These are phyloP conservation scores for Horisme vitalbata DNA, from an alignment of 2,888 invertebrate genomes.

Conservation along the genomic window DNA sequence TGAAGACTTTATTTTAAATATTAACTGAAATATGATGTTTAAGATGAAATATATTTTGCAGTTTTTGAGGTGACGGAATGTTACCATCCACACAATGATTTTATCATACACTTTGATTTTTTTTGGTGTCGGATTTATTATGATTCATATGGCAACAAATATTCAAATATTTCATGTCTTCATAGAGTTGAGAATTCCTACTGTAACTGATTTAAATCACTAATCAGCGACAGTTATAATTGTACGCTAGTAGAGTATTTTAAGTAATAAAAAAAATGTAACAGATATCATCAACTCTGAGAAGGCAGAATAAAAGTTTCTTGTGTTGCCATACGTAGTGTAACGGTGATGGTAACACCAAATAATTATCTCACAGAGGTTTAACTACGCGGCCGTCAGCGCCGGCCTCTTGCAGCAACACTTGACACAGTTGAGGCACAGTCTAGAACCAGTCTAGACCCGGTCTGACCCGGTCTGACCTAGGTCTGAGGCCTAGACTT, in stretches of 20 bases:
- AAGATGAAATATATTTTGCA: conserved; percentile 18
- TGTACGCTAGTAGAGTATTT: background rate
- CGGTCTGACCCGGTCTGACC: conserved; percentile 32
- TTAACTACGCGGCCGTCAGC: conserved; percentile 81
- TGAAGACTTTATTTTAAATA: background rate
- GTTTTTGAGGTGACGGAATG: conserved; percentile 40
- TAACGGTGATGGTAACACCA: conserved; percentile 74
- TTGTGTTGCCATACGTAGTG: conserved; percentile 60
- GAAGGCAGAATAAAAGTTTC: background rate
- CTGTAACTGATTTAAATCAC: no score
- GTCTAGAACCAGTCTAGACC: conserved; percentile 63
- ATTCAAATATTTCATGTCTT: background rate
- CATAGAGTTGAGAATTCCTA: conserved; percentile 9
- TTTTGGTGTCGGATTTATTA: conserved; percentile 51
- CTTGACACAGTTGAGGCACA: conserved; percentile 75
- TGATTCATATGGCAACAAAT: conserved; percentile 48
- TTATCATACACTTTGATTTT: conserved; percentile 35
- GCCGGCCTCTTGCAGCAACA: conserved; percentile 80
- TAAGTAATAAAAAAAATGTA: background rate
- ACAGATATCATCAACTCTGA: conserved; percentile 2
- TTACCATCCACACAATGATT: conserved; percentile 22
- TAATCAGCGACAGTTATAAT: no score
- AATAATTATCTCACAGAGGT: conserved; percentile 75
- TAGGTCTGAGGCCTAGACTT: conserved; percentile 43
- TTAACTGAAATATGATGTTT: conserved; percentile 16